These are phyloP conservation scores for Pseudomyrmex cubaensis DNA, from an alignment of 1,140 invertebrate genomes.

Conservation along the genomic window DNA sequence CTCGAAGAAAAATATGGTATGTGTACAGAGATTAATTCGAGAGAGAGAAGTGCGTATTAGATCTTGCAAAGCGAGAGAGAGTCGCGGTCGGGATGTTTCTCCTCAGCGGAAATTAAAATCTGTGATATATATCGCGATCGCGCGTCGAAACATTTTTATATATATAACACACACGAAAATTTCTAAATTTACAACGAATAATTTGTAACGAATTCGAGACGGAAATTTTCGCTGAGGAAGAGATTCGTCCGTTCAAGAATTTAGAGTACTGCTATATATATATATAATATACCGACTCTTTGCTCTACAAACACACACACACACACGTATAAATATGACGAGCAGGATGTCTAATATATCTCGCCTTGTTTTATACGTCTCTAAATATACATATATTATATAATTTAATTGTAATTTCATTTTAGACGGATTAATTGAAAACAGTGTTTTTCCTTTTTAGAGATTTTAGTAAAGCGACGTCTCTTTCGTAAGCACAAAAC, in stretches of 20 bases:
- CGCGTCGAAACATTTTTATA: background rate
- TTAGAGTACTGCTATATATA: constrained; percentile 12
- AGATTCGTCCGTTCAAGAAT: constrained; percentile 38
- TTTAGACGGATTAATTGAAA: constrained; percentile 35
- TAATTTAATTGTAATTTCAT: constrained; percentile 39
- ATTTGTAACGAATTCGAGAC: constrained; percentile 7
- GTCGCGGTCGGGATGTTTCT: constrained; percentile 11
- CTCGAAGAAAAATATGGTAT: constrained; percentile 73
- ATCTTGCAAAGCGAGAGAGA: constrained; percentile 24
- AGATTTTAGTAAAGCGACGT: constrained; percentile 2
- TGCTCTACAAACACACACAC: constrained; percentile 32
- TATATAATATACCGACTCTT: constrained; percentile 11
- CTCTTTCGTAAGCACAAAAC: background rate
- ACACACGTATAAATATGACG: constrained; percentile 49
- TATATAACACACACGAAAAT: background rate
- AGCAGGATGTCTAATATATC: constrained; percentile 28
- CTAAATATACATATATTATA: constrained; percentile 14
- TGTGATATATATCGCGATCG: background rate
- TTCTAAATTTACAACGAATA: constrained; percentile 24
- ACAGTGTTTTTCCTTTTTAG: constrained; percentile 10
- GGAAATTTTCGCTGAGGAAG: constrained; percentile 44
- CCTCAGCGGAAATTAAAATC: constrained; percentile 53
- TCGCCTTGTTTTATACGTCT: background rate
- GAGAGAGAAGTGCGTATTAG: constrained; percentile 11
- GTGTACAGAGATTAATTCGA: constrained; percentile 63